Evolutionary conservation across 2,113 vertebrate genomes (phyloP).

Genomic region (Salvelinus namaycush): DNA sequence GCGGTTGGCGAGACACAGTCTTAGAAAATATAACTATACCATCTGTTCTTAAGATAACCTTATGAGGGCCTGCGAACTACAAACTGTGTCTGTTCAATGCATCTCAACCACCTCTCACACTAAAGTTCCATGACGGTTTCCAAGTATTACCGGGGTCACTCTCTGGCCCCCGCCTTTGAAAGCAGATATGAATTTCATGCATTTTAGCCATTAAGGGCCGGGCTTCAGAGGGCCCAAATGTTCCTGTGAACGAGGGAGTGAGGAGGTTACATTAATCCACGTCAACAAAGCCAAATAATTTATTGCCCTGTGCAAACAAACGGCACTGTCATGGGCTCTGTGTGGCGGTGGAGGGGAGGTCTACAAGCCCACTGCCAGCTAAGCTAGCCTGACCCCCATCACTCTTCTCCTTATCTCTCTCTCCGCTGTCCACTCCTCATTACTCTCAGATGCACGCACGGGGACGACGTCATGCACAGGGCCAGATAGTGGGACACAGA

Average conservation of each 20-base stretch:
- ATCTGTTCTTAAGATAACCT: slow-evolving; percentile 47
- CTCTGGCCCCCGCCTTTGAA: slow-evolving; percentile 20
- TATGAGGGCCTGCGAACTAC: slow-evolving; percentile 27
- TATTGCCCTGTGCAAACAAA: slow-evolving; percentile 81
- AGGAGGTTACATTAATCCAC: slow-evolving; percentile 69
- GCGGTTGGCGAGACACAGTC: slow-evolving; percentile 53
- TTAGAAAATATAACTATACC: slow-evolving; percentile 24
- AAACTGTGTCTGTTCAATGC: slow-evolving; percentile 41
- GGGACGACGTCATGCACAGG: too few relatives aligned
- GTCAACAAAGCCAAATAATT: slow-evolving; percentile 83
- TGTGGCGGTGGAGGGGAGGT: neutral
- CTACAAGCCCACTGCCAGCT: slow-evolving; percentile 45
- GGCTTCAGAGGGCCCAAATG: slow-evolving; percentile 41
- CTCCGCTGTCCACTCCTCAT: slow-evolving; percentile 59
- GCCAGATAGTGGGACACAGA: too few relatives aligned
- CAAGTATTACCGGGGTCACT: neutral
- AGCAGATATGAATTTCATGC: slow-evolving; percentile 58
- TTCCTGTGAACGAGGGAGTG: slow-evolving; percentile 51
- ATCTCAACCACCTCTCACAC: slow-evolving; percentile 31
- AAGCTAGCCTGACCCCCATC: slow-evolving; percentile 71
- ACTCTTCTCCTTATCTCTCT: slow-evolving; percentile 72
- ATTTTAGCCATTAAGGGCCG: slow-evolving; percentile 41
- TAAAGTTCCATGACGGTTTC: slow-evolving; percentile 6
- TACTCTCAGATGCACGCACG: slow-evolving; percentile 17
- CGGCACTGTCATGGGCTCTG: slow-evolving; percentile 29